Base-by-base conservation (phyloP, 2,888 invertebrate genomes). In the Chromoteleia sp. region DNA sequence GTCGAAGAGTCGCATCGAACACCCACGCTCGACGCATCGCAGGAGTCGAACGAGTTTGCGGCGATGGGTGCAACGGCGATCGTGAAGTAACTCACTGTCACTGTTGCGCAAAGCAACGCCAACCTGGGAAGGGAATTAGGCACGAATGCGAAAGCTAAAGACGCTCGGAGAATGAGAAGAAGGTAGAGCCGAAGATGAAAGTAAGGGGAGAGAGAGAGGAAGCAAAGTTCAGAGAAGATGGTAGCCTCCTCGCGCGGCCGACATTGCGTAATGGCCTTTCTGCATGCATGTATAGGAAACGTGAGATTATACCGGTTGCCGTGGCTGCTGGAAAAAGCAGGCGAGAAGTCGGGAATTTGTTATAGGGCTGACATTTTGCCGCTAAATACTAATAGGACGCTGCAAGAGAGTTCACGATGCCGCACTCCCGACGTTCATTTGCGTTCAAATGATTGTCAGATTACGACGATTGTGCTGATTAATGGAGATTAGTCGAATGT, bases 321-420 rank as follows among this genome's bases (percentile, higher is more conserved):
- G 83, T 79, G 39, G 30, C 77, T 59, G 84, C 76, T 59, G 73
- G 59, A 75, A 78, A 68, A 70, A 76, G 54, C 56, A 77, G 79
- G 75, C 80, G 81, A 68, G 67, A 82, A 81, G 71, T 54, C 82
- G 61, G 71, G 85, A 83, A 85, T 85, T 86, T 84, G 85, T 86
- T 87, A 86, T 87, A 84, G 85, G 82, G 71, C 86, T 89, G 88
- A 88, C 88, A 89, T 89, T 89, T 88, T 84, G 85, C 83, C 78
- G 84, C 84, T 87, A 89, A 88, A 89, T 88, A 88, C 88, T 88
- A 88, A 88, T 87, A 86, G 88, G 87, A 87, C 87, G 84, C 78
- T 59, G 78, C 45, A 30, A 61, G 43, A 48, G 77, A 81, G 81
- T 77, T 77, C 81, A 82, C 65, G 41, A 21, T 33, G 65, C 77